Conservation (phyloP, 2,113 vertebrate genomes). For the Cacatua alba region DNA sequence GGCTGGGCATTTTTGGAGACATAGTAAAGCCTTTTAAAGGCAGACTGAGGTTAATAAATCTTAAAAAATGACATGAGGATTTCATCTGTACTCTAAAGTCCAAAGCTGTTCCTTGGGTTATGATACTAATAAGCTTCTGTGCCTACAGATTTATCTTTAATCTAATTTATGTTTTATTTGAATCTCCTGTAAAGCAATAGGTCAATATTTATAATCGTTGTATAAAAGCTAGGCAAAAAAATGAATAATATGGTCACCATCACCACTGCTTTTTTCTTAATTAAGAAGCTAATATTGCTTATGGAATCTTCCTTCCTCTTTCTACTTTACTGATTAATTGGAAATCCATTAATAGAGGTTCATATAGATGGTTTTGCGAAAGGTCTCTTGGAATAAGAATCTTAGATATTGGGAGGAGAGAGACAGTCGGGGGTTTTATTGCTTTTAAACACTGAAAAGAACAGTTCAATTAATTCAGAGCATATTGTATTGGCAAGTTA, state of each 20-base stretch:
- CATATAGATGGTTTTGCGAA: not conserved
- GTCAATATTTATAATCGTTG: not conserved
- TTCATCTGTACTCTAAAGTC: not conserved
- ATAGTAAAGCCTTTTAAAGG: not conserved
- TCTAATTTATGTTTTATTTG: not conserved
- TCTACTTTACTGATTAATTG: not conserved
- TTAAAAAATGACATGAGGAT: not conserved
- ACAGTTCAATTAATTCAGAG: not conserved
- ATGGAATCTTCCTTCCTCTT: not conserved
- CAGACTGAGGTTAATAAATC: not conserved
- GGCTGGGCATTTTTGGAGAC: not conserved
- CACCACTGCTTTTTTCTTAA: not conserved
- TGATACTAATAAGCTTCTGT: not conserved
- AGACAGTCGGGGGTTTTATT: rapidly evolving
- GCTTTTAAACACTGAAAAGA: not conserved
- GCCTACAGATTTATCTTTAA: not conserved
- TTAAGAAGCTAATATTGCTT: not conserved
- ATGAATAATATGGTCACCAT: not conserved
- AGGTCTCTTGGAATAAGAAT: not conserved
- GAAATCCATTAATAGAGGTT: not conserved
- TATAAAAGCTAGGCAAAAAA: too few relatives aligned
- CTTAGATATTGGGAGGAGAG: not conserved
- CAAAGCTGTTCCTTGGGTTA: not conserved
- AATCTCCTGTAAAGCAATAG: not conserved
- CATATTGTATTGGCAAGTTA: not conserved